Conservation (phyloP, 2,888 invertebrate species). For the Pomacea canaliculata region DNA sequence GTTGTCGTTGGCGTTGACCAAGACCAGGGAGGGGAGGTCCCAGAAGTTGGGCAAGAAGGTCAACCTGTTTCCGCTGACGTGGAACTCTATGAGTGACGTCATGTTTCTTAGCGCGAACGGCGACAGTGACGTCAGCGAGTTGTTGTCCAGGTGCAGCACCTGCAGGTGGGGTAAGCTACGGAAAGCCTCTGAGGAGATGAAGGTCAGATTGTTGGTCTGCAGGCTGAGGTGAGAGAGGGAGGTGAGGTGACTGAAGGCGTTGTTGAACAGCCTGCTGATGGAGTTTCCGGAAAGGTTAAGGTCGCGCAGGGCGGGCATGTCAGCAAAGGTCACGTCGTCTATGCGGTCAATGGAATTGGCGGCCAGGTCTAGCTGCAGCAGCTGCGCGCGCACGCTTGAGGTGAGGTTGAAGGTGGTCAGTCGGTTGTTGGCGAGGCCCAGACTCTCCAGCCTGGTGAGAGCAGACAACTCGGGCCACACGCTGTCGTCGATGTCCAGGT, state of each 20-base stretch:
- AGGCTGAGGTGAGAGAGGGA: conserved; percentile 15
- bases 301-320: not conserved
- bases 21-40: not conserved
- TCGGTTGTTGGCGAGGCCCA: conserved; percentile 21
- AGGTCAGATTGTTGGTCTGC: conserved; percentile 15
- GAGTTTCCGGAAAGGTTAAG: conserved; percentile 26
- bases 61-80: conserved; percentile 23
- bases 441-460: conserved; percentile 1
- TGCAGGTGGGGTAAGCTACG: not conserved
- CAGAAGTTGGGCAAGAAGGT: not conserved
- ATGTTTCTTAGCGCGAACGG: conserved; percentile 8
- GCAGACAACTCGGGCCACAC: conserved; percentile 23
- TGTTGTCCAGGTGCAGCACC: conserved; percentile 16
- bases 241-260: conserved; percentile 12
- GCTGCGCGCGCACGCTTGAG: not conserved
- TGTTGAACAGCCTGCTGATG: not conserved
- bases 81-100: conserved; percentile 8
- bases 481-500: conserved; percentile 13
- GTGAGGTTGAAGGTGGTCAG: conserved; percentile 9
- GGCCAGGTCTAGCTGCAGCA: conserved; percentile 17
- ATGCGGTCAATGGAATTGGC: conserved; percentile 13
- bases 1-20: conserved; percentile 24
- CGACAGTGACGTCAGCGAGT: conserved; percentile 6
- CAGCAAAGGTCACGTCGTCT: conserved; percentile 7
- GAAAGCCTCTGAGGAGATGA: not conserved